Percentiles rank a stretch among this genome's conserved stretches.
Evolutionary conservation across 2,113 vertebrate species (phyloP).

Genomic region (Nipponia nippon): DNA sequence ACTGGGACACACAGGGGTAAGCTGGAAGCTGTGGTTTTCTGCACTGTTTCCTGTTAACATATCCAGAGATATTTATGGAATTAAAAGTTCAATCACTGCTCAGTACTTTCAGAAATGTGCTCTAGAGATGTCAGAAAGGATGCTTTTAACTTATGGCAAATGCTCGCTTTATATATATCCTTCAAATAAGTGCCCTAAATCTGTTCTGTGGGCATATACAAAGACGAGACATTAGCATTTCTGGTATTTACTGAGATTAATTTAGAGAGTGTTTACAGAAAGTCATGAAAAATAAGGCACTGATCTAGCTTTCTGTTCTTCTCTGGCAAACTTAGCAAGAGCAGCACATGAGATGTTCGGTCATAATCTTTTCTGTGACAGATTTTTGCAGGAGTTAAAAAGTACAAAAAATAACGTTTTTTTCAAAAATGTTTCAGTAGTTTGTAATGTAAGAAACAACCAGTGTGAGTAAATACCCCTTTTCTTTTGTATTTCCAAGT

Average conservation of each 20-base stretch:
- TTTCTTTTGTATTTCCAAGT: neutral
- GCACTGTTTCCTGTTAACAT: neutral
- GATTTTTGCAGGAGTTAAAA: neutral
- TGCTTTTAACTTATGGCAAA: neutral
- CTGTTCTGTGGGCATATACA: neutral
- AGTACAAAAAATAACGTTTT: neutral
- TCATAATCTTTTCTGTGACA: neutral
- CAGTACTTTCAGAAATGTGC: neutral
- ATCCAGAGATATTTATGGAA: neutral
- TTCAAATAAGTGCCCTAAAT: conserved; percentile 11
- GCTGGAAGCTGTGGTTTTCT: neutral
- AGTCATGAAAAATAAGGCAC: neutral
- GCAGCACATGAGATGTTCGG: neutral
- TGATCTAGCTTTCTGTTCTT: neutral
- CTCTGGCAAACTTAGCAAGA: neutral
- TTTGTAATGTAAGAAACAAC: neutral
- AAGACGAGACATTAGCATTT: neutral
- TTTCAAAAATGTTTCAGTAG: neutral
- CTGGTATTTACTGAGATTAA: neutral
- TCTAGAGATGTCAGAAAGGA: neutral
- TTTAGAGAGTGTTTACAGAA: neutral
- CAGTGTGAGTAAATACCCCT: neutral
- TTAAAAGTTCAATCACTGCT: neutral
- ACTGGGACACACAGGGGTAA: fast-evolving
- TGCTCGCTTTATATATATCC: neutral